A percentile compares a stretch with the other conserved stretches of the same genome.
These are phyloP conservation scores for Lordiphosa collinella DNA, from an alignment of 1,140 invertebrate genomes.

Conservation along the genomic window DNA sequence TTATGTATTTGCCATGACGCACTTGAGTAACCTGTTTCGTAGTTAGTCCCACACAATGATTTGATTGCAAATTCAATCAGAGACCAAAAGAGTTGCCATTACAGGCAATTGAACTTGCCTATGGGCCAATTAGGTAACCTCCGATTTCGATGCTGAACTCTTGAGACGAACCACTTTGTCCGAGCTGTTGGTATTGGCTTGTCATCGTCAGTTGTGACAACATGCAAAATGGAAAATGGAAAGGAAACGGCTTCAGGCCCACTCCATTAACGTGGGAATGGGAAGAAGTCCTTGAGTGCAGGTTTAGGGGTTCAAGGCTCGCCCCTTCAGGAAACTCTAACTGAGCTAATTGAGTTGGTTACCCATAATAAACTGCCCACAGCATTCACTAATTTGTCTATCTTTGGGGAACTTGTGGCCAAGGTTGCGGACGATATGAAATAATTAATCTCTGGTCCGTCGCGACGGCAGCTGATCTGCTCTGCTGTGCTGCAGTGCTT, in stretches of 20 bases:
- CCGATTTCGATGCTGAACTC: constrained; percentile 41
- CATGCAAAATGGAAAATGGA: constrained; percentile 32
- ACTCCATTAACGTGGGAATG: constrained; percentile 39
- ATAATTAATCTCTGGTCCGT: constrained; percentile 60
- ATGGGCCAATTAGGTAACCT: constrained; percentile 60
- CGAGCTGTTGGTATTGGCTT: constrained; percentile 51
- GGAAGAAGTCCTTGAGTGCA: constrained; percentile 44
- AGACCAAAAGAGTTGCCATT: constrained; percentile 28
- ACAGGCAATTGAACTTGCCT: constrained; percentile 59
- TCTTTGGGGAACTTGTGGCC: constrained; percentile 12
- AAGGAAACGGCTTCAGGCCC: constrained; percentile 42
- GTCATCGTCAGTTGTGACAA: constrained; percentile 53
- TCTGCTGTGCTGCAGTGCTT: constrained; percentile 4
- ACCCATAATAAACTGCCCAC: constrained; percentile 21
- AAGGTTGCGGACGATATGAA: constrained; percentile 57
- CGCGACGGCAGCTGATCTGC: background rate
- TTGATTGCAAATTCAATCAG: constrained; percentile 39
- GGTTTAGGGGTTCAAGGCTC: constrained; percentile 7
- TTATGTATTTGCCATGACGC: constrained; percentile 5
- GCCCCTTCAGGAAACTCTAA: constrained; percentile 53
- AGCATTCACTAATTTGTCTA: background rate
- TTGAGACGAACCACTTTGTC: constrained; percentile 20
- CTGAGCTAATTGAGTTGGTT: constrained; percentile 1
- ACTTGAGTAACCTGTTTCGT: too few relatives aligned
- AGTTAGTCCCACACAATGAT: constrained; percentile 38